Evolutionary conservation across 1,140 invertebrate genomes (phyloP).

Genomic region (Reticulitermes speratus): DNA sequence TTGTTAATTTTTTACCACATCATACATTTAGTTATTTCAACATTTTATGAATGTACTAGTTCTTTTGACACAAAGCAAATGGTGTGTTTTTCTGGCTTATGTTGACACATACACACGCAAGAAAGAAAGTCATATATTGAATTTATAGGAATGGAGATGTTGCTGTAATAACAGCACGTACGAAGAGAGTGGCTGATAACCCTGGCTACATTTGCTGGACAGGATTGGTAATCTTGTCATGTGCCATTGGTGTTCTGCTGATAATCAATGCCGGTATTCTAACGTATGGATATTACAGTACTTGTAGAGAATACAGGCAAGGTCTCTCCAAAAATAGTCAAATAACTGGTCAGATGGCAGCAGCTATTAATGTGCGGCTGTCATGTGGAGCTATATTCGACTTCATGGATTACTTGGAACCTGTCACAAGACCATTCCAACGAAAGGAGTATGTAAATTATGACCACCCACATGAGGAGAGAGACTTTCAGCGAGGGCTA

Average conservation of each 20-base stretch:
- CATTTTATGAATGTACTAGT: no score
- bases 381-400: conserved; percentile 66
- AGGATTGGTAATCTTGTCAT: conserved; percentile 53
- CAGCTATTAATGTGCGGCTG: conserved; percentile 61
- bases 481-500: conserved; percentile 18
- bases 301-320: conserved; percentile 63
- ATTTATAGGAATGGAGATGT: background rate
- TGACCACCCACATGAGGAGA: background rate
- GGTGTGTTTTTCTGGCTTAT: no score
- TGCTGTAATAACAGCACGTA: background rate
- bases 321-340: conserved; percentile 51
- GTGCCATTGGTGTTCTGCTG: conserved; percentile 55
- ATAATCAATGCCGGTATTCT: conserved; percentile 59
- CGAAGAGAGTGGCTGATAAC: background rate
- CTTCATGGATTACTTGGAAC: conserved; percentile 71
- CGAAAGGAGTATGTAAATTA: conserved; percentile 23
- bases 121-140: no score
- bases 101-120: no score
- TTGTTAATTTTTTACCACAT: no score
- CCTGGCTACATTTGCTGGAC: conserved; percentile 37
- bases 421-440: conserved; percentile 37
- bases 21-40: no score
- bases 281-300: conserved; percentile 65
- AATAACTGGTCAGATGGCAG: conserved; percentile 42
- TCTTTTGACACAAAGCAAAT: no score